Conservation (phyloP, 2,888 invertebrate genomes). For the Malthinus seriepunctatus region DNA sequence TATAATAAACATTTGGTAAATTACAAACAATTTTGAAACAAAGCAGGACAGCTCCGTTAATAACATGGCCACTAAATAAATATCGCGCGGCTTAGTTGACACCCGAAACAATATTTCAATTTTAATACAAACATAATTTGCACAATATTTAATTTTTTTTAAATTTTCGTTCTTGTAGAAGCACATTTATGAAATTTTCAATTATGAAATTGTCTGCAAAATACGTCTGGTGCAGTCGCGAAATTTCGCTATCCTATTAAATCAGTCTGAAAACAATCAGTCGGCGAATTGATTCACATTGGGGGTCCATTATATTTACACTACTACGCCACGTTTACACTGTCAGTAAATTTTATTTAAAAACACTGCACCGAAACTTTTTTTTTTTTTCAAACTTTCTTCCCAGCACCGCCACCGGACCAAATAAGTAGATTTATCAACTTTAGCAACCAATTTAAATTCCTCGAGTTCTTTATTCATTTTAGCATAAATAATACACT, state of each 20-base stretch:
- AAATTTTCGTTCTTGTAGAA: constrained; percentile 6
- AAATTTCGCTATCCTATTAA: constrained; percentile 48
- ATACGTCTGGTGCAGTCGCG: constrained; percentile 48
- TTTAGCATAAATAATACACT: constrained; percentile 29
- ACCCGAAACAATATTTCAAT: constrained; percentile 26
- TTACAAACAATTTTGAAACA: constrained; percentile 35
- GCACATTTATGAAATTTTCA: constrained; percentile 38
- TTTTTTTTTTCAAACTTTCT: neutral
- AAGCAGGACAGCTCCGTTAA: constrained; percentile 33
- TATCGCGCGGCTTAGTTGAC: constrained; percentile 30
- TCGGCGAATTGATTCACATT: constrained; percentile 55
- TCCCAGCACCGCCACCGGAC: neutral
- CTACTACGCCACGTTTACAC: constrained; percentile 27
- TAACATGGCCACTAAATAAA: constrained; percentile 35
- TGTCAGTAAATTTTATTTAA: constrained; percentile 3
- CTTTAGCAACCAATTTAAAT: constrained; percentile 23
- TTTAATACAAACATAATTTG: constrained; percentile 23
- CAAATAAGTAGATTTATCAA: constrained; percentile 17
- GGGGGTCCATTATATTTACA: constrained; percentile 55
- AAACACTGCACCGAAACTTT: constrained; percentile 9
- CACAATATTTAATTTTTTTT: neutral
- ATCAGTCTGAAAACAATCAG: constrained; percentile 56
- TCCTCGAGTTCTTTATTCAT: constrained; percentile 28
- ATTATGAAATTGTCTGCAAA: constrained; percentile 49
- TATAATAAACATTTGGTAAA: constrained; percentile 39